These are phyloP conservation scores for Bolborhynchus lineola DNA, from an alignment of 2,113 vertebrate species.

Conservation along the genomic window DNA sequence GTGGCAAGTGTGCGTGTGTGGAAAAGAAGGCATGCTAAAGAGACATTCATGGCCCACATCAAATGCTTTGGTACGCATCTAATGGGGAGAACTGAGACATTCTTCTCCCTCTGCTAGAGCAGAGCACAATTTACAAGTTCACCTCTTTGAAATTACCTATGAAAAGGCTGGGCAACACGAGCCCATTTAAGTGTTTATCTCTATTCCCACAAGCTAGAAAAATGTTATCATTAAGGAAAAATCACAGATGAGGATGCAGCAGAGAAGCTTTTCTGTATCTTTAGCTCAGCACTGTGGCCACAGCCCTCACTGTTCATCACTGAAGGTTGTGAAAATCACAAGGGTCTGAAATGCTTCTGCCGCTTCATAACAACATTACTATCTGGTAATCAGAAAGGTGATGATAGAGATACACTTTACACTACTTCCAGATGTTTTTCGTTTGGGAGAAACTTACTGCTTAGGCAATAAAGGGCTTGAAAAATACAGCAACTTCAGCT, in stretches of 20 bases:
- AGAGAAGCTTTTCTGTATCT: background rate
- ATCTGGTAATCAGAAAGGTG: background rate
- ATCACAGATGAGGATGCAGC: background rate
- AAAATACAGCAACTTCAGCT: background rate
- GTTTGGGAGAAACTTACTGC: background rate
- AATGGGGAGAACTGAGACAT: background rate
- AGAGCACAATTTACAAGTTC: background rate
- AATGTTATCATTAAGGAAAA: background rate
- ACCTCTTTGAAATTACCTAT: background rate
- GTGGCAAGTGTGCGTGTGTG: background rate
- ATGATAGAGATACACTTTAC: background rate
- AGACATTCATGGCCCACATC: background rate
- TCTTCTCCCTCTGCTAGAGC: background rate
- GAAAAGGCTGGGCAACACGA: background rate
- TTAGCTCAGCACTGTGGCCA: background rate
- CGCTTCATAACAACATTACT: background rate
- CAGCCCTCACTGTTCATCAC: background rate
- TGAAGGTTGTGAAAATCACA: background rate
- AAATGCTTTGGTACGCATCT: background rate
- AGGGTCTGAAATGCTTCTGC: background rate
- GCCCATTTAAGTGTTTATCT: background rate
- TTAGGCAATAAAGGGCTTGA: background rate
- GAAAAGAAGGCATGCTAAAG: background rate
- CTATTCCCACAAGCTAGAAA: background rate
- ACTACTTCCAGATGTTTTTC: background rate